Base-by-base conservation (phyloP, 2,113 vertebrate species). In the Cyphomyrus discorhynchus region DNA sequence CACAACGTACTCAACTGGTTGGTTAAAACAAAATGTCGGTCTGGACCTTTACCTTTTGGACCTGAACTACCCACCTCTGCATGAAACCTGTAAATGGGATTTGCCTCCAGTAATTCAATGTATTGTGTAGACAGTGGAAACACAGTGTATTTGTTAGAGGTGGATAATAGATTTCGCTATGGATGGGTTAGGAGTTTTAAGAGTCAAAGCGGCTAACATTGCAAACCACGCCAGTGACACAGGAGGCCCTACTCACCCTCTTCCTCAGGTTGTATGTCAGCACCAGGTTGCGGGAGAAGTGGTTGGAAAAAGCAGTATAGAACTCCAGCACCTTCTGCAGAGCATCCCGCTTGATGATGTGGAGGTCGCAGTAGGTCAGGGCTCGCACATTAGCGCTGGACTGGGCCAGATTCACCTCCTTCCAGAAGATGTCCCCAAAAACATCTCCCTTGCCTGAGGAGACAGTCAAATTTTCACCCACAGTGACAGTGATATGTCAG, bases 361-460 rank as follows among this genome's bases (percentile, higher is more conserved):
- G 98, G 47, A 99, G 97, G 94, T 99, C 98, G 86, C 98, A 99
- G 94, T 99, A 99, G 87, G 98, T 99, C 94, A 99, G 50, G 66
- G 98, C 98, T 45, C 98, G 95, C 0, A 99, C 98, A 1, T 99
- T 99, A 24, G 98, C 98, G 89, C 98, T 98, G 62, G 98, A 97
- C 93, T 98, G 98, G 24, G 98, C 98, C 1, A 99, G 94, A 0
- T 97, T 97, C 46, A 96, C 94, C 93, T 99, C 98, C 94, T 99
- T 99, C 98, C 98, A 99, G 95, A 99, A 99, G 53, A 99, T 96
- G 74, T 98, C 98, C n/a, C 98, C 98, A 92, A 99, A 99, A 92
- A 99, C 98, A 0, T 99, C 98, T 39, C 98, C 98, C 94, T 99
- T 99, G 92, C 98, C 98, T 99, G 92, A 13, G 58, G 19, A 84